These are phyloP conservation scores for Cephonodes hylas DNA, from an alignment of 2,888 invertebrate species.

Conservation along the genomic window DNA sequence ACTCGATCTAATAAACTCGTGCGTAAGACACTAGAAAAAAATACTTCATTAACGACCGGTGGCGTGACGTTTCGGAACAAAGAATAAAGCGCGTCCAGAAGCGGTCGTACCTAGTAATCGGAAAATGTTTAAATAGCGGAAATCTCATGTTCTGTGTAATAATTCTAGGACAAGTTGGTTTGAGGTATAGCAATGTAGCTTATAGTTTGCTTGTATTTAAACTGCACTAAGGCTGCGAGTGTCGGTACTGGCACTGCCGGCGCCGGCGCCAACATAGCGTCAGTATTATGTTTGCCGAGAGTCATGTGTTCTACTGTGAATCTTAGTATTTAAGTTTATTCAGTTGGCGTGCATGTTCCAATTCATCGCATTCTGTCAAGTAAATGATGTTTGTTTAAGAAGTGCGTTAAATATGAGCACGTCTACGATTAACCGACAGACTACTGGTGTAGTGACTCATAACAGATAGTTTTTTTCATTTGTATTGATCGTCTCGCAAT, in stretches of 20 bases:
- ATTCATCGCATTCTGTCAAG: too few relatives aligned
- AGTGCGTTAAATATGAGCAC: background rate
- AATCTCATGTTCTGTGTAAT: background rate
- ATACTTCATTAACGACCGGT: slow-evolving; percentile 63
- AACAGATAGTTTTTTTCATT: background rate
- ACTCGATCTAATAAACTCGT: slow-evolving; percentile 52
- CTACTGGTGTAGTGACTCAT: background rate
- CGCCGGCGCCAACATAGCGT: background rate
- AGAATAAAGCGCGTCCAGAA: slow-evolving; percentile 31
- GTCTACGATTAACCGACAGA: background rate
- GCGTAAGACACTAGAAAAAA: slow-evolving; percentile 65
- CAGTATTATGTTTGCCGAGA: too few relatives aligned
- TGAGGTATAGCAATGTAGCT: background rate
- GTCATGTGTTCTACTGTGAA: background rate
- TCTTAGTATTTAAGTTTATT: background rate
- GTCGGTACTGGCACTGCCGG: too few relatives aligned
- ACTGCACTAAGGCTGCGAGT: too few relatives aligned
- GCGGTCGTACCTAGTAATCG: background rate
- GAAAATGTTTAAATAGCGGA: background rate
- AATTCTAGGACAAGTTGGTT: background rate
- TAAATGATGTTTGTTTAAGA: too few relatives aligned
- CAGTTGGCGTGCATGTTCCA: background rate
- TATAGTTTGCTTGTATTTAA: too few relatives aligned
- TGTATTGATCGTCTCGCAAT: background rate
- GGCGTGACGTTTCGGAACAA: slow-evolving; percentile 51